Conservation (phyloP, 2,113 vertebrate species). For the Pteronura brasiliensis region DNA sequence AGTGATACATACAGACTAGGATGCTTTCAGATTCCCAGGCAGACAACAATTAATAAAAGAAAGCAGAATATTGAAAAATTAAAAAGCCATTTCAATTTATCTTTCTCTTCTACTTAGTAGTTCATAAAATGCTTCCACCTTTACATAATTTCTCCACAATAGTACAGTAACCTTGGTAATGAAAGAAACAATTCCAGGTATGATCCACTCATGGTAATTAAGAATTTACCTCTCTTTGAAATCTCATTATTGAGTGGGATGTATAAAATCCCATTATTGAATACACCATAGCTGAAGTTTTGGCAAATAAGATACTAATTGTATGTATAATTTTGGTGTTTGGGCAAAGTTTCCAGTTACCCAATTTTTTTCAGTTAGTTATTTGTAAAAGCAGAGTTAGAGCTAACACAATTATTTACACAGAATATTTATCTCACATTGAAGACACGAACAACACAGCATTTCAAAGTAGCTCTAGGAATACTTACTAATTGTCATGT, state of each 20-base stretch:
- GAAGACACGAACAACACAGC: not conserved
- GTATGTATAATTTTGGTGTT: not conserved
- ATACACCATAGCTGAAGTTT: not conserved
- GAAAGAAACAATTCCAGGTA: not conserved
- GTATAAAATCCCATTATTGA: not conserved
- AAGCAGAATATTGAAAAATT: not conserved
- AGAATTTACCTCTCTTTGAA: not conserved
- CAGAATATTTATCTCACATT: not conserved
- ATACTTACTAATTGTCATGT: not conserved
- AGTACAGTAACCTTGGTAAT: not conserved
- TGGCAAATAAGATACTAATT: not conserved
- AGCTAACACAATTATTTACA: not conserved
- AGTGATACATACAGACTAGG: not conserved
- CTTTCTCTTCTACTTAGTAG: not conserved
- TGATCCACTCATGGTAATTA: not conserved
- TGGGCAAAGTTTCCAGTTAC: not conserved
- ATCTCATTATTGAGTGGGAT: not conserved
- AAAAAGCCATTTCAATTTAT: not conserved
- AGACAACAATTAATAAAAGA: not conserved
- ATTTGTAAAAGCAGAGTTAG: not conserved
- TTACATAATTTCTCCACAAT: not conserved
- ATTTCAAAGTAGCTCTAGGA: not conserved
- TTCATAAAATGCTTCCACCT: not conserved
- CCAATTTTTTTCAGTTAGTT: not conserved
- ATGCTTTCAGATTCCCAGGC: not conserved